A percentile compares a stretch with the other conserved stretches of the same genome.
Evolutionary conservation across 37 sponge, comb jelly and placozoan genomes (phyloP).

Genomic region (Crambe crambe): DNA sequence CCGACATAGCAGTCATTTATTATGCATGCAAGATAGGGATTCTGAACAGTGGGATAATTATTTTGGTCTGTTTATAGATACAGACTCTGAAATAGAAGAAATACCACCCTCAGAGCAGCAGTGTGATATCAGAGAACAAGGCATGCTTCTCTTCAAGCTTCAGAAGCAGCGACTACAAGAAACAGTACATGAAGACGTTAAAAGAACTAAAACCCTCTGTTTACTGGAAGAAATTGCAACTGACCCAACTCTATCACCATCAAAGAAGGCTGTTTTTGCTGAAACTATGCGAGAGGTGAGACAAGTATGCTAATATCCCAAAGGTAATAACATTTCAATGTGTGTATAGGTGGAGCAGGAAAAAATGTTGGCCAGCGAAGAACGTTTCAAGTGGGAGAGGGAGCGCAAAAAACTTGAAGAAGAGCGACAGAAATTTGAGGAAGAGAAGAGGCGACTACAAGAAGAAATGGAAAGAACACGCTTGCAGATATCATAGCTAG

Average conservation of each 20-base stretch:
- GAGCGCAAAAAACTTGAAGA: slow-evolving; percentile 61
- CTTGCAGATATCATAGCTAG: not conserved
- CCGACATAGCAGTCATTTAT: no score
- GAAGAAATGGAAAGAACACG: slow-evolving; percentile 12
- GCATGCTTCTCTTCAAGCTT: not conserved
- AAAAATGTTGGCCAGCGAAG: slow-evolving; percentile 39
- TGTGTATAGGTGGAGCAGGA: slow-evolving; percentile 59
- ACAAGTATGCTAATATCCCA: no score
- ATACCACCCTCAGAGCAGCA: no score
- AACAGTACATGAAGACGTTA: not conserved
- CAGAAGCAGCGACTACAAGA: slow-evolving; percentile 20
- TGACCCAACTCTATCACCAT: slow-evolving; percentile 24
- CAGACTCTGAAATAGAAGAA: no score
- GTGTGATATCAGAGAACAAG: slow-evolving; percentile 1
- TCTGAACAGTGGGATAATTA: no score
- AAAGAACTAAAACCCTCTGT: not conserved
- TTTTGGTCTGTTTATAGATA: no score
- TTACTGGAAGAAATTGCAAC: not conserved
- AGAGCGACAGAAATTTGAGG: slow-evolving; percentile 39
- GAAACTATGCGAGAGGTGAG: slow-evolving; percentile 61
- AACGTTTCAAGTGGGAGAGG: slow-evolving; percentile 63
- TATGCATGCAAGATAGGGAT: no score
- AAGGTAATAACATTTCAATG: no score
- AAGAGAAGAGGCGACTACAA: slow-evolving; percentile 33
- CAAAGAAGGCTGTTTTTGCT: slow-evolving; percentile 34